These are phyloP conservation scores for Vesta saturnalis DNA, from an alignment of 2,888 invertebrate species.

Conservation along the genomic window DNA sequence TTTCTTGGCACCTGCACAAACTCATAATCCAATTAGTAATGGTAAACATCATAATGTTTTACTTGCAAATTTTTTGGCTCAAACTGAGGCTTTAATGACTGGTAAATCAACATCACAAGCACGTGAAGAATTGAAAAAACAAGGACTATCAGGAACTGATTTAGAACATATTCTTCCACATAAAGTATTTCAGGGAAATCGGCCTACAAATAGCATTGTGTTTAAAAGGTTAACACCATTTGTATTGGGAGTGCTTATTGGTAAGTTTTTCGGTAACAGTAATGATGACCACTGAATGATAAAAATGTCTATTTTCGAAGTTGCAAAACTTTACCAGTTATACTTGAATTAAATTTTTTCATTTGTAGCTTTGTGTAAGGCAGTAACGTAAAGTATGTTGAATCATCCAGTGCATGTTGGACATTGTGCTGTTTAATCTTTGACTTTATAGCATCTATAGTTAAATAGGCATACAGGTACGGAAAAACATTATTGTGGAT, in stretches of 20 bases:
- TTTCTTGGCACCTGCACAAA: constrained; percentile 93
- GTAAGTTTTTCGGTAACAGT: constrained; percentile 70
- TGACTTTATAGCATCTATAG: too few species aligned
- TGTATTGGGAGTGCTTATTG: constrained; percentile 91
- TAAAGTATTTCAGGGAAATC: constrained; percentile 96
- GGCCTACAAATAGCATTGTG: constrained; percentile 97
- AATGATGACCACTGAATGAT: too few species aligned
- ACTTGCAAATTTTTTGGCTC: constrained; percentile 96
- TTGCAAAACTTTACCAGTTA: too few species aligned
- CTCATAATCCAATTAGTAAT: constrained; percentile 85
- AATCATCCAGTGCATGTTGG: too few species aligned
- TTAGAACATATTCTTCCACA: constrained; percentile 88
- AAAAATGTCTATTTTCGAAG: too few species aligned
- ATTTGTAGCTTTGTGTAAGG: too few species aligned
- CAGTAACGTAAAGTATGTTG: too few species aligned
- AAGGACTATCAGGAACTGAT: constrained; percentile 79
- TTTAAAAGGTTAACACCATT: constrained; percentile 93
- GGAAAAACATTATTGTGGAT: too few species aligned
- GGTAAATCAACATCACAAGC: constrained; percentile 68
- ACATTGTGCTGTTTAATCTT: too few species aligned
- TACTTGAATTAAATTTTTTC: too few species aligned
- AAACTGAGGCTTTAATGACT: constrained; percentile 98
- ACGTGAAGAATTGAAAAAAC: constrained; percentile 79
- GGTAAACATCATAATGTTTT: constrained; percentile 94
- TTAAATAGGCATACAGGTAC: too few species aligned